Evolutionary conservation across 2,888 invertebrate genomes (phyloP).

Genomic region (Epirrita christyi): DNA sequence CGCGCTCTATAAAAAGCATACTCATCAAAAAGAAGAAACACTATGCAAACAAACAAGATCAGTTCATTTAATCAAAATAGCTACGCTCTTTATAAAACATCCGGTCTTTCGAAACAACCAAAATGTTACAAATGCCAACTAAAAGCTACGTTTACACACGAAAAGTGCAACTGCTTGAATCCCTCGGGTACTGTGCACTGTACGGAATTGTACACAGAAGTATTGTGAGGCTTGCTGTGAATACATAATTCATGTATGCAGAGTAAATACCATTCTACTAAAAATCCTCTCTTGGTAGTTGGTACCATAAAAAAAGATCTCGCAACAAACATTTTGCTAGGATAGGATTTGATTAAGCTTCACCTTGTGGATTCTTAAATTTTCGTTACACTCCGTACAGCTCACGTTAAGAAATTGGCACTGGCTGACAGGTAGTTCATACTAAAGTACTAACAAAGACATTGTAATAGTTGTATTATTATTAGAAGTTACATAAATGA

Average conservation of each 20-base stretch:
- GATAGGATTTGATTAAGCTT: too few species aligned
- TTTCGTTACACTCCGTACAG: too few species aligned
- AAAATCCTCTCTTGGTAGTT: conserved; percentile 1
- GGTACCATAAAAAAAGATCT: too few species aligned
- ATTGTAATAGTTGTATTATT: too few species aligned
- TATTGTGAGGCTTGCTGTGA: conserved; percentile 17
- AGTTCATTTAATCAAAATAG: not conserved
- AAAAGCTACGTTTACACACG: conserved; percentile 9
- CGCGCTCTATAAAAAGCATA: too few species aligned
- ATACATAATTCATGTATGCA: conserved; percentile 25
- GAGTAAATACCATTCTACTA: conserved; percentile 9
- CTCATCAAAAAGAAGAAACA: not conserved
- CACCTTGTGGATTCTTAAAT: too few species aligned
- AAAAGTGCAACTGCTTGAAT: conserved; percentile 24
- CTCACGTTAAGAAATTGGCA: too few species aligned
- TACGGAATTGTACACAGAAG: conserved; percentile 23
- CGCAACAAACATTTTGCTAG: too few species aligned
- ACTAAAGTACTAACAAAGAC: too few species aligned
- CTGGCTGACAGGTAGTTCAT: too few species aligned
- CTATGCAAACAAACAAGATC: too few species aligned
- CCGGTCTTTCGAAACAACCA: conserved; percentile 7
- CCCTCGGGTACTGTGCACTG: conserved; percentile 21
- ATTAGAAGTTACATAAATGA: too few species aligned
- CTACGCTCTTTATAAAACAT: conserved; percentile 5
- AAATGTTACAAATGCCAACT: conserved; percentile 12